phyloP scores from a whole-genome alignment of 1,140 invertebrate genomes.

The Lordiphosa collinella region DNA sequence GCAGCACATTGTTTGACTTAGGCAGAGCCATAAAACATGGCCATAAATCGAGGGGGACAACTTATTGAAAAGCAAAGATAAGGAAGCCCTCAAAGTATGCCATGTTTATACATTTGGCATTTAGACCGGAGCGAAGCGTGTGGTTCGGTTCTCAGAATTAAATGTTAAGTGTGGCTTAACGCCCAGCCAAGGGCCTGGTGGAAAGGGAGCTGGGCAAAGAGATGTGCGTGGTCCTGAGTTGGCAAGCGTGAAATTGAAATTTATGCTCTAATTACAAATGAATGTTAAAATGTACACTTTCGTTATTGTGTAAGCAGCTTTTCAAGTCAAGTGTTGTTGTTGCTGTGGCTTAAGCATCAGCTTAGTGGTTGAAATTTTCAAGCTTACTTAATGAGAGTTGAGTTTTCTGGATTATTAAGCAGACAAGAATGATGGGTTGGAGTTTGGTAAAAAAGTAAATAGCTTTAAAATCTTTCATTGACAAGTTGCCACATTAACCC shows the following conservation, averaged over 20 bases:
- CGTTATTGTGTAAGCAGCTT: slow-evolving; percentile 56
- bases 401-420: slow-evolving; percentile 1
- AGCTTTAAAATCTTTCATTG: too few species aligned
- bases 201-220: background rate
- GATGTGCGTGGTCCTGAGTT: slow-evolving; percentile 7
- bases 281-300: slow-evolving; percentile 28
- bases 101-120: slow-evolving; percentile 34
- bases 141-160: slow-evolving; percentile 24
- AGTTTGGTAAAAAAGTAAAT: too few species aligned
- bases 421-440: background rate
- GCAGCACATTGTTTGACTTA: slow-evolving; percentile 41
- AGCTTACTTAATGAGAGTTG: slow-evolving; percentile 45
- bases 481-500: too few species aligned
- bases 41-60: slow-evolving; percentile 58
- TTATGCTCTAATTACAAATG: slow-evolving; percentile 62
- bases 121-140: slow-evolving; percentile 24
- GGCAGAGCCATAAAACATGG: slow-evolving; percentile 49
- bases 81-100: slow-evolving; percentile 3
- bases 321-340: slow-evolving; percentile 31
- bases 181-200: background rate
- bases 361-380: slow-evolving; percentile 35
- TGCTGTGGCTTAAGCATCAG: slow-evolving; percentile 8
- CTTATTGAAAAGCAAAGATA: slow-evolving; percentile 62
- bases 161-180: slow-evolving; percentile 40
- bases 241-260: slow-evolving; percentile 68